phyloP scores from a whole-genome alignment of 1,140 invertebrate species.

The Meloidogyne chitwoodi region DNA sequence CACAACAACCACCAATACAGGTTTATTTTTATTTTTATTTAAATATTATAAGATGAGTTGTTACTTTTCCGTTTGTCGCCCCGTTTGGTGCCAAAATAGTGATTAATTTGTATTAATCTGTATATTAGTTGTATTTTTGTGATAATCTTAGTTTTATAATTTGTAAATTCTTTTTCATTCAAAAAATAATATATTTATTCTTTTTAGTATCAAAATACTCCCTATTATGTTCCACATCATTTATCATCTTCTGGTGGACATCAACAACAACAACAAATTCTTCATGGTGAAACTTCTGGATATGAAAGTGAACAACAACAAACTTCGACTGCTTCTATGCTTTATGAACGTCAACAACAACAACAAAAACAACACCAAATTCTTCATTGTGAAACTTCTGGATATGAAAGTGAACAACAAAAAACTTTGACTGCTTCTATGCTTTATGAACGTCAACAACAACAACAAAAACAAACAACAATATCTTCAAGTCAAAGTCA shows the following conservation, averaged over 20 bases:
- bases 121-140: no score
- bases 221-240: conserved; percentile 1
- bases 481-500: not conserved
- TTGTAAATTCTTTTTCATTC: no score
- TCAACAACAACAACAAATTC: not conserved
- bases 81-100: no score
- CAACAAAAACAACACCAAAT: not conserved
- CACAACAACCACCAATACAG: conserved; percentile 33
- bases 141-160: no score
- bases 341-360: not conserved
- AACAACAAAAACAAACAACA: not conserved
- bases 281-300: not conserved
- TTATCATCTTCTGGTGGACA: not conserved
- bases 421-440: not conserved
- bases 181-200: no score
- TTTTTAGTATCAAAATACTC: not conserved
- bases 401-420: not conserved
- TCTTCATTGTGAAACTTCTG: not conserved
- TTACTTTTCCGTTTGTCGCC: not conserved
- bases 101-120: no score
- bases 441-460: not conserved
- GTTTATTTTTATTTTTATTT: conserved; percentile 17
- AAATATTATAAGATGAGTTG: not conserved
- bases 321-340: not conserved
- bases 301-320: not conserved